phyloP scores from a whole-genome alignment of 2,113 vertebrate genomes.

The Dasypus novemcinctus region DNA sequence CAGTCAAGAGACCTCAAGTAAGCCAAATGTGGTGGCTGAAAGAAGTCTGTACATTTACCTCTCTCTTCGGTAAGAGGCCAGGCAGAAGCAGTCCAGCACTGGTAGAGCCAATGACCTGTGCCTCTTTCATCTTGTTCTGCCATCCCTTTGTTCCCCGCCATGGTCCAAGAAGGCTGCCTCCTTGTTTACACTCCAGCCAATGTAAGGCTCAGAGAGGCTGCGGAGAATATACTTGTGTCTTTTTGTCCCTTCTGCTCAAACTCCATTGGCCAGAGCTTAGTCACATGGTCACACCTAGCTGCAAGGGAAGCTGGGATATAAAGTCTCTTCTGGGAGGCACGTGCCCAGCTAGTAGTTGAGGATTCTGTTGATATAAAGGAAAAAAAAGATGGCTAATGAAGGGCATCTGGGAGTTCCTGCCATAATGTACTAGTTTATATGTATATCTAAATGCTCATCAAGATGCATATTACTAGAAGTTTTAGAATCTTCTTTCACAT shows the following conservation, averaged over 20 bases:
- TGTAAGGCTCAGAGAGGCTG: background rate
- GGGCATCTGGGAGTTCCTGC: background rate
- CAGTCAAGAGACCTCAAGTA: background rate
- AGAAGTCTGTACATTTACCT: background rate
- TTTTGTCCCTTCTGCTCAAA: background rate
- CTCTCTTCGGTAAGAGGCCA: background rate
- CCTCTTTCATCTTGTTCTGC: background rate
- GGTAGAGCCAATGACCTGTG: too few relatives aligned
- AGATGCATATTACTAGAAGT: background rate
- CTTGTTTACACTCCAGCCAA: background rate
- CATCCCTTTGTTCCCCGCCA: background rate
- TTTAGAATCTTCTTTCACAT: background rate
- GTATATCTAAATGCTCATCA: background rate
- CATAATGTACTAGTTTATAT: too few relatives aligned
- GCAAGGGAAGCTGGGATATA: background rate
- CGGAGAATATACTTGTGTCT: background rate
- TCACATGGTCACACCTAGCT: background rate
- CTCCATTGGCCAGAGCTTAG: background rate
- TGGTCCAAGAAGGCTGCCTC: background rate
- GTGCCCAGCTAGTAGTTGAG: background rate
- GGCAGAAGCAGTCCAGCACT: background rate
- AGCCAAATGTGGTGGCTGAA: background rate
- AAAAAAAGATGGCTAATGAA: background rate
- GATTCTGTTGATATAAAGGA: background rate
- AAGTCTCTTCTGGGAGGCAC: background rate